A percentile compares a stretch with the other conserved stretches of the same genome.
Conservation (phyloP, 1,140 invertebrate genomes). For the Nilaparvata lugens region DNA sequence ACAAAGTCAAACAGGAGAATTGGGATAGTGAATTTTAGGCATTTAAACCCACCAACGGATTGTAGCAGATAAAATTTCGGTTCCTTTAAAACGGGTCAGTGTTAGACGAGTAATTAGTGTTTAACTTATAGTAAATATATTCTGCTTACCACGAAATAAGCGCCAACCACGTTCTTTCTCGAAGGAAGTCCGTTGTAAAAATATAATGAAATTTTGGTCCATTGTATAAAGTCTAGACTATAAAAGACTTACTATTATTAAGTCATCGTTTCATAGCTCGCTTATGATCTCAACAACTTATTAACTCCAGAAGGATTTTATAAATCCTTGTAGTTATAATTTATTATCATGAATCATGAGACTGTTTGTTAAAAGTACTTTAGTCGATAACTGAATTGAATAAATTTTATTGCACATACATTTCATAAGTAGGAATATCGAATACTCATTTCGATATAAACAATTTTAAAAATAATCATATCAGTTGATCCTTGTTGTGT, state of each 20-base stretch:
- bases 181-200: no score
- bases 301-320: background rate
- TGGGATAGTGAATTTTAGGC: slow-evolving; percentile 26
- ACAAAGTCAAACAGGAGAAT: slow-evolving; percentile 25
- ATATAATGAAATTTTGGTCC: no score
- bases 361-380: background rate
- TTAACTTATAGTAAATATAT: no score
- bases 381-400: background rate
- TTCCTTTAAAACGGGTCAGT: slow-evolving; percentile 23
- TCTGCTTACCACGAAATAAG: no score
- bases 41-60: background rate
- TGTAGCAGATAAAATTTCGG: background rate
- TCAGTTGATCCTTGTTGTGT: background rate
- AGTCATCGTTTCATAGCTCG: background rate
- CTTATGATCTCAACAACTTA: slow-evolving; percentile 3
- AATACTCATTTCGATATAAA: no score
- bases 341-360: background rate
- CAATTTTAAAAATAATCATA: background rate
- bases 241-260: no score
- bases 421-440: no score
- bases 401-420: no score
- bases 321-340: background rate
- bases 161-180: no score
- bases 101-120: slow-evolving; percentile 9
- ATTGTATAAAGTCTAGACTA: no score